These are phyloP conservation scores for Vannuccia rotundouncinata DNA, from an alignment of 2,888 invertebrate genomes.

Conservation along the genomic window DNA sequence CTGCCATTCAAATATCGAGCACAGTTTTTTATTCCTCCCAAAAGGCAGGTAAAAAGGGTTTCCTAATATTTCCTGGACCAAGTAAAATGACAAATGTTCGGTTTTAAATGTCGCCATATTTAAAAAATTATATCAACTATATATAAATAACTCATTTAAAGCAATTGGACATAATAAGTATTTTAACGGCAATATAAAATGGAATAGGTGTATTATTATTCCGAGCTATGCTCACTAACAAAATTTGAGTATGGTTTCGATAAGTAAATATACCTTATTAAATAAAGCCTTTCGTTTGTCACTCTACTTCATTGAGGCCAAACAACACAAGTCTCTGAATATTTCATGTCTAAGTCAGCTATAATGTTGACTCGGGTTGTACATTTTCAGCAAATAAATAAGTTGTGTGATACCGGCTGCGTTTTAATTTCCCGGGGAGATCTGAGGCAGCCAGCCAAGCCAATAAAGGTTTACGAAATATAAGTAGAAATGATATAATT, in stretches of 20 bases:
- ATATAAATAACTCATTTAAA: no score
- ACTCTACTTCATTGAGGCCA: not conserved
- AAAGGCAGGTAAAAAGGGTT: no score
- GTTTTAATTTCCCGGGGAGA: not conserved
- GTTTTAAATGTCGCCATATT: no score
- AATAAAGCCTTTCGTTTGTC: constrained; percentile 21
- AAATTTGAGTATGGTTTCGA: not conserved
- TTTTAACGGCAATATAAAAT: no score
- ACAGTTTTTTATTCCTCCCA: not conserved
- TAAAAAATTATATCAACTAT: no score
- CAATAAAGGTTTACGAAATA: no score
- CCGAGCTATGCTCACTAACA: not conserved
- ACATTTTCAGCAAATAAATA: not conserved
- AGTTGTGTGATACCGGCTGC: not conserved
- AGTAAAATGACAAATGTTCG: no score
- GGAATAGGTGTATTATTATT: no score
- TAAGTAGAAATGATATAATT: no score
- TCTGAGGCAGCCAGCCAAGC: no score
- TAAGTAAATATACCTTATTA: constrained; percentile 15
- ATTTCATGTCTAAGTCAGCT: constrained; percentile 18
- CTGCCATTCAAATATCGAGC: not conserved
- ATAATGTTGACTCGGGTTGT: not conserved
- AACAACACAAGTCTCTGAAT: not conserved
- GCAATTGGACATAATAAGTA: no score
- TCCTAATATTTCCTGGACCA: no score